Percentiles rank a stretch among this genome's conserved stretches.
phyloP scores from a whole-genome alignment of 2,797 vertebrate species.

The Anas flavirostris region DNA sequence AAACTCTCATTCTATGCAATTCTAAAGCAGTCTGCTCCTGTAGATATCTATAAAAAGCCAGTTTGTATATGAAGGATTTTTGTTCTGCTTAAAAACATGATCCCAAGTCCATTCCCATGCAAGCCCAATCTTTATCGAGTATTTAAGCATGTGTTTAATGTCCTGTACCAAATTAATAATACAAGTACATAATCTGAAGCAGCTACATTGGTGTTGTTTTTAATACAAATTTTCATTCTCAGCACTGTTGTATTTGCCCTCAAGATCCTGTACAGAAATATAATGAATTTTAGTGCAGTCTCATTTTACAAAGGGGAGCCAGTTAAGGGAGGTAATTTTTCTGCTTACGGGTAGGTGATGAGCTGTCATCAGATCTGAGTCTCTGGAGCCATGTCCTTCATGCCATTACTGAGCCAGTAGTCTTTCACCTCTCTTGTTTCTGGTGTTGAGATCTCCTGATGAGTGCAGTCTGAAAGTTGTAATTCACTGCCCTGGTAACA shows the following conservation, averaged over 20 bases:
- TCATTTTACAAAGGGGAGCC: not conserved
- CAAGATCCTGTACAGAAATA: not conserved
- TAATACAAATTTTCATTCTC: not conserved
- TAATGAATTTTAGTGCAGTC: not conserved
- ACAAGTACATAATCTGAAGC: not conserved
- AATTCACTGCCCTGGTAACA: not conserved
- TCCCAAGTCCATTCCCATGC: not conserved
- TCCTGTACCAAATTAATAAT: not conserved
- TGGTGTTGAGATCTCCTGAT: not conserved
- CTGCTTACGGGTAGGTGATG: rapidly evolving
- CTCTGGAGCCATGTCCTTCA: rapidly evolving
- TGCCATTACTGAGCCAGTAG: not conserved
- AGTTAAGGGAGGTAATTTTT: not conserved
- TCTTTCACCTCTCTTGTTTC: not conserved
- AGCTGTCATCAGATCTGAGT: not conserved
- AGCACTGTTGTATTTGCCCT: not conserved
- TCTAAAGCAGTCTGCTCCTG: not conserved
- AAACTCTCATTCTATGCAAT: not conserved
- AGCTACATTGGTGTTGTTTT: not conserved
- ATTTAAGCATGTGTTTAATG: not conserved
- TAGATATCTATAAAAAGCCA: not conserved
- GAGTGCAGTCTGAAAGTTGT: not conserved
- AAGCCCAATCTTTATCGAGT: rapidly evolving
- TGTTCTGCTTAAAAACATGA: not conserved
- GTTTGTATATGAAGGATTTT: not conserved